Conservation (phyloP, 2,888 invertebrate genomes). For the Parnassius smintheus region DNA sequence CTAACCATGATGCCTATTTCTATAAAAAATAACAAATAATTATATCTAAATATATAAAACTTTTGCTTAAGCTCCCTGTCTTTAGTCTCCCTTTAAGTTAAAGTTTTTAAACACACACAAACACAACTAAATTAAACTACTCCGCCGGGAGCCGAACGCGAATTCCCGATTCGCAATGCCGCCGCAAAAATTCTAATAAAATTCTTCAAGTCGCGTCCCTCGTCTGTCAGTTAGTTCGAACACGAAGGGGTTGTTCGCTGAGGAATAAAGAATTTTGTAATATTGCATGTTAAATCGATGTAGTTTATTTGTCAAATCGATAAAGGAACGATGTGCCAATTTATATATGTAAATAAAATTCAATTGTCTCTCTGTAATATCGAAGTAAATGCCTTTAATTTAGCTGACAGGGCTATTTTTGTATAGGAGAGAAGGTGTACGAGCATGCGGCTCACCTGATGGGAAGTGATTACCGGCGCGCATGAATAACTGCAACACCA, state of each 20-base stretch:
- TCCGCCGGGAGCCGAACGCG: constrained; percentile 50
- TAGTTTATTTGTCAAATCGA: constrained; percentile 4
- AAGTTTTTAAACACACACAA: constrained; percentile 27
- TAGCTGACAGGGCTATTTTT: too few relatives aligned
- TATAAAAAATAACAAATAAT: too few relatives aligned
- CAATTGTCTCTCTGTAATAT: too few relatives aligned
- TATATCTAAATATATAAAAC: too few relatives aligned
- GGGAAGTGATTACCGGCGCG: too few relatives aligned
- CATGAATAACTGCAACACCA: too few relatives aligned
- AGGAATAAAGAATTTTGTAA: constrained; percentile 15
- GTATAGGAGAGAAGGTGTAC: too few relatives aligned
- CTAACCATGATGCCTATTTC: too few relatives aligned
- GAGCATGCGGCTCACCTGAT: too few relatives aligned
- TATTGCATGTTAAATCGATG: constrained; percentile 14
- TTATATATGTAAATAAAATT: too few relatives aligned
- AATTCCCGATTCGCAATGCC: constrained; percentile 66
- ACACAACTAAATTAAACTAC: constrained; percentile 52
- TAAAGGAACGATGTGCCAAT: not conserved
- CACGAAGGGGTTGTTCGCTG: constrained; percentile 17
- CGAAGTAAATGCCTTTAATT: too few relatives aligned
- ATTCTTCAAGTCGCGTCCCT: constrained; percentile 27
- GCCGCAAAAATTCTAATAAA: constrained; percentile 70
- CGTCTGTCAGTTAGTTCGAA: constrained; percentile 5
- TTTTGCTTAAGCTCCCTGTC: not conserved
- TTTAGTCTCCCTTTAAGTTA: constrained; percentile 4